Evolutionary conservation across 2,888 invertebrate genomes (phyloP).

Genomic region (Omphaloscelis lunosa): DNA sequence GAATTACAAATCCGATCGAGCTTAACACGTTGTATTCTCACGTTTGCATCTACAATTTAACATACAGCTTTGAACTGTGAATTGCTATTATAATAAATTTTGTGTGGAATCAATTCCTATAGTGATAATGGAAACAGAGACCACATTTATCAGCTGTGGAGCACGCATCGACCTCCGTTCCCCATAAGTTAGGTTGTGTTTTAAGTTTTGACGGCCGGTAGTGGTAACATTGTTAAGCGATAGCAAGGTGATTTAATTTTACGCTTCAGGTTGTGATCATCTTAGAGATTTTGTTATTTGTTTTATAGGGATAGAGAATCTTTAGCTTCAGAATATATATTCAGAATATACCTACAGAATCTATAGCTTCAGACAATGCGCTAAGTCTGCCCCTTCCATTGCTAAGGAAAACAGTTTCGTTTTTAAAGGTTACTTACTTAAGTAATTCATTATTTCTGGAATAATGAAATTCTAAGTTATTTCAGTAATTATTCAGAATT

Average conservation of each 20-base stretch:
- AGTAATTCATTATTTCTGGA: no score
- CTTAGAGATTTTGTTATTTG: no score
- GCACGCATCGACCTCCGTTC: constrained; percentile 63
- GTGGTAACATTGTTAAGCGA: not conserved
- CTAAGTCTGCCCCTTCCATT: no score
- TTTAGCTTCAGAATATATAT: no score
- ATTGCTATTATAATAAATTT: constrained; percentile 62
- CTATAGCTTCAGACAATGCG: no score
- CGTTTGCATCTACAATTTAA: constrained; percentile 49
- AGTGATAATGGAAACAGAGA: constrained; percentile 71
- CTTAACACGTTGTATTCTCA: constrained; percentile 49
- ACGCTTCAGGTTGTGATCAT: no score
- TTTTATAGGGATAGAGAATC: no score
- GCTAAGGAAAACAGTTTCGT: no score
- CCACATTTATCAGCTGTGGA: constrained; percentile 71
- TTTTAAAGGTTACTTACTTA: no score
- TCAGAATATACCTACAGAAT: no score
- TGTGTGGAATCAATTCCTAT: constrained; percentile 62
- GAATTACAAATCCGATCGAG: constrained; percentile 35
- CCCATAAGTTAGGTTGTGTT: constrained; percentile 70
- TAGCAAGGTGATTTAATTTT: constrained; percentile 20
- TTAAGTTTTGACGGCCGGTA: constrained; percentile 55
- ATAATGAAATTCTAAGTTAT: no score
- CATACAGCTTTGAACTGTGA: constrained; percentile 34
- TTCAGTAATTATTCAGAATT: no score